phyloP scores from a whole-genome alignment of 2,797 vertebrate genomes.

The Rhinatrema bivittatum region DNA sequence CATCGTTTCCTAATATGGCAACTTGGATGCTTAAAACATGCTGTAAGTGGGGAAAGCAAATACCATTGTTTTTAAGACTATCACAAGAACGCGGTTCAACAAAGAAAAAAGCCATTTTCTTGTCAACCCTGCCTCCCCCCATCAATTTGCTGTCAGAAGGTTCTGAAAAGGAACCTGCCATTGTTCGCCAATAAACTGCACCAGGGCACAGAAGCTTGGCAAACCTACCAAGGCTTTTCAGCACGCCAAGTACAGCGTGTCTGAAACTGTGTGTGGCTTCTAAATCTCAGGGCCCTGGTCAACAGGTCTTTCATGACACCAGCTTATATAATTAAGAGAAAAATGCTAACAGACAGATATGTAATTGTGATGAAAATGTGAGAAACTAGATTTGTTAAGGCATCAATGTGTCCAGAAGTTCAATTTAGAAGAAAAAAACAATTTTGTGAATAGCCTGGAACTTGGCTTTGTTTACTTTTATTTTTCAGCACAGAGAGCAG shows the following conservation, averaged over 20 bases:
- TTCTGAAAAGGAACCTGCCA: slow-evolving; percentile 50
- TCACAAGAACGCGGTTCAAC: slow-evolving; percentile 40
- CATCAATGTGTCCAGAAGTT: slow-evolving; percentile 5
- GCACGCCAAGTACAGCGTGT: slow-evolving; percentile 36
- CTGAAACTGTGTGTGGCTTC: slow-evolving; percentile 50
- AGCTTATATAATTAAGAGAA: slow-evolving; percentile 26
- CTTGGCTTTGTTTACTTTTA: neutral
- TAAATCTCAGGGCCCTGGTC: slow-evolving; percentile 32
- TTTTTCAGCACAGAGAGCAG: slow-evolving; percentile 2
- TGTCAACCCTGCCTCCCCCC: slow-evolving; percentile 13
- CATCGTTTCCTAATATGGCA: slow-evolving; percentile 28
- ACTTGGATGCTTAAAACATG: slow-evolving; percentile 40
- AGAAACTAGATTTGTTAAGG: slow-evolving; percentile 18
- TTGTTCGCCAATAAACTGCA: slow-evolving; percentile 51
- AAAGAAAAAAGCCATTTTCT: slow-evolving; percentile 43
- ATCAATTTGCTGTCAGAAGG: slow-evolving; percentile 35
- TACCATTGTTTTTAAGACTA: slow-evolving; percentile 43
- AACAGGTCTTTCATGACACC: slow-evolving; percentile 31
- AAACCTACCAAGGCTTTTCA: slow-evolving; percentile 33
- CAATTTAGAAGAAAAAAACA: slow-evolving; percentile 11
- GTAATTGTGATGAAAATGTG: slow-evolving; percentile 27
- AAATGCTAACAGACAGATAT: slow-evolving; percentile 27
- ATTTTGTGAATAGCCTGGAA: slow-evolving; percentile 18
- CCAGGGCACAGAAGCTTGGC: slow-evolving; percentile 41
- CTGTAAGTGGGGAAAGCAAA: slow-evolving; percentile 32